Evolutionary conservation across 2,888 invertebrate genomes (phyloP).

Genomic region (Trissoscelio sp.): DNA sequence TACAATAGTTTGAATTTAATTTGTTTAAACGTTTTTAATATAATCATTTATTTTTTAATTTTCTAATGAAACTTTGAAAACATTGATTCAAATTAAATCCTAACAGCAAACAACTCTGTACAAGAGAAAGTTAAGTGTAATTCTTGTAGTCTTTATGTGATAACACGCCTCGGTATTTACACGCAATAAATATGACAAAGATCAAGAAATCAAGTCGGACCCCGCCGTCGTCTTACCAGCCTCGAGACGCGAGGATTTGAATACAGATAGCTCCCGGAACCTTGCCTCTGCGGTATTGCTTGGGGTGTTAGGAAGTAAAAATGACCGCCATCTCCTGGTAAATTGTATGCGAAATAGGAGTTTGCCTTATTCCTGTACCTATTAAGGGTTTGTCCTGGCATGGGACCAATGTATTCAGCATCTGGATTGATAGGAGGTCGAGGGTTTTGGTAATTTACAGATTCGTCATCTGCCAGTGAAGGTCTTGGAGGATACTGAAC

Average conservation of each 20-base stretch:
- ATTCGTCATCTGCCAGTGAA: slow-evolving; percentile 84
- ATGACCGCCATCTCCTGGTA: slow-evolving; percentile 91
- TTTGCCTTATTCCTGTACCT: slow-evolving; percentile 79
- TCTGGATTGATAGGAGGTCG: slow-evolving; percentile 85
- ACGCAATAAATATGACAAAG: slow-evolving; percentile 78
- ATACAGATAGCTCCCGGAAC: slow-evolving; percentile 75
- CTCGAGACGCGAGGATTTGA: slow-evolving; percentile 75
- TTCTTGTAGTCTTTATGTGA: slow-evolving; percentile 35
- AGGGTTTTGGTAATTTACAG: slow-evolving; percentile 86
- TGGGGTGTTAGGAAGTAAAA: slow-evolving; percentile 92
- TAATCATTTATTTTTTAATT: too few species aligned
- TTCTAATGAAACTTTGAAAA: too few species aligned
- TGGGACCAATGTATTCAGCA: slow-evolving; percentile 85
- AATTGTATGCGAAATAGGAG: slow-evolving; percentile 89
- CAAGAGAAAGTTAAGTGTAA: slow-evolving; percentile 58
- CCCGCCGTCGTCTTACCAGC: slow-evolving; percentile 76
- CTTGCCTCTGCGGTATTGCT: slow-evolving; percentile 83
- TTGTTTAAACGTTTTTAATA: too few species aligned
- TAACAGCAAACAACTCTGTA: slow-evolving; percentile 32
- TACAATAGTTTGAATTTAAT: too few species aligned
- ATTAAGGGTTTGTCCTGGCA: slow-evolving; percentile 66
- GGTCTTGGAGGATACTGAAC: slow-evolving; percentile 69
- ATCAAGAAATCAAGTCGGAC: slow-evolving; percentile 66
- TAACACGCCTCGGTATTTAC: slow-evolving; percentile 77
- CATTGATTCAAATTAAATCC: too few species aligned